Evolutionary conservation across 2,888 invertebrate genomes (phyloP).

Genomic region (Dioctria linearis): DNA sequence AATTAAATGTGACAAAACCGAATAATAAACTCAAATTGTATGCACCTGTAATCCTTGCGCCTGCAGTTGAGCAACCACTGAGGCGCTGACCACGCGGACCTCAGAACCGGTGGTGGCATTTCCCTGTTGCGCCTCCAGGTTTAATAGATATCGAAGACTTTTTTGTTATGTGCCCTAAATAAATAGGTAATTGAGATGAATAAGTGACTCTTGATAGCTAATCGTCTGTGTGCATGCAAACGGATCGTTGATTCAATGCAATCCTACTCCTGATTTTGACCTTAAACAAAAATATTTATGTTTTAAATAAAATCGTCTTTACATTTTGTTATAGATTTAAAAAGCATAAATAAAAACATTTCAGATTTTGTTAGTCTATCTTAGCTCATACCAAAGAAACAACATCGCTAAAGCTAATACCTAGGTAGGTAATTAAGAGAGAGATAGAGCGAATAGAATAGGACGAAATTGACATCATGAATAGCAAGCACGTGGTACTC

Average conservation of each 20-base stretch:
- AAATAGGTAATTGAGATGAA: not conserved
- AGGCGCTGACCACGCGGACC: conserved; percentile 75
- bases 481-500: conserved; percentile 21
- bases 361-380: no score
- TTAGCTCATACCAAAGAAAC: no score
- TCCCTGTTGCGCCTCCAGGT: conserved; percentile 60
- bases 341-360: no score
- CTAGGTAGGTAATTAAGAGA: no score
- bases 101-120: conserved; percentile 61
- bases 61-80: conserved; percentile 75
- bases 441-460: no score
- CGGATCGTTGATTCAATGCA: not conserved
- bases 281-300: conserved; percentile 24
- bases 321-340: no score
- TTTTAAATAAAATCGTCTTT: no score
- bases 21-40: conserved; percentile 8
- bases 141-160: conserved; percentile 47
- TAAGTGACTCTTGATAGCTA: no score
- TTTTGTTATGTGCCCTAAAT: conserved; percentile 13
- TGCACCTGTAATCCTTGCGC: conserved; percentile 71
- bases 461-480: not conserved
- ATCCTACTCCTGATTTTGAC: conserved; percentile 19
- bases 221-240: not conserved
- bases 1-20: conserved; percentile 21
- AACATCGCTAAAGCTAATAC: no score